A percentile compares a stretch with the other conserved stretches of the same genome.
These are phyloP conservation scores for Tetramorium bicarinatum DNA, from an alignment of 2,888 invertebrate species.

Conservation along the genomic window DNA sequence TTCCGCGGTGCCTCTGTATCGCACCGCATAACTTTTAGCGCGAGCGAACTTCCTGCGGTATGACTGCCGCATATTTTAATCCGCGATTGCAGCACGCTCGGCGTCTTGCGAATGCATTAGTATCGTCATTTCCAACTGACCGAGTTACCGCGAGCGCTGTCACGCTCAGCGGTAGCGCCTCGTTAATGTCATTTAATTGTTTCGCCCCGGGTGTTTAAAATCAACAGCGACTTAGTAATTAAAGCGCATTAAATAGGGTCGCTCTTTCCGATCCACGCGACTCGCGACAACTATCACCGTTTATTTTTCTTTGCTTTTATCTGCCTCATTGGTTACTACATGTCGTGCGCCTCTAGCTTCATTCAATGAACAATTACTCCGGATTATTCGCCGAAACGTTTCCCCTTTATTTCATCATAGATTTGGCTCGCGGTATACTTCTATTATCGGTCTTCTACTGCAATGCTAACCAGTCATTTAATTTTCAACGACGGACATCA, in stretches of 20 bases:
- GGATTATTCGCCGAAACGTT: slow-evolving; percentile 4
- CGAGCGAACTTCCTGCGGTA: background rate
- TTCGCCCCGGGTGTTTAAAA: background rate
- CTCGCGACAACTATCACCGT: background rate
- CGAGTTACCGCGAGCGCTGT: slow-evolving; percentile 21
- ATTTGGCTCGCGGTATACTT: background rate
- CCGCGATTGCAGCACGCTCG: background rate
- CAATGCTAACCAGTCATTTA: background rate
- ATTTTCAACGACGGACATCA: slow-evolving; percentile 20
- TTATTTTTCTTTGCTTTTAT: background rate
- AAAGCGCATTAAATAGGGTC: background rate
- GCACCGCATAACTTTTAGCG: slow-evolving; percentile 16
- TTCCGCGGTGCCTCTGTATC: background rate
- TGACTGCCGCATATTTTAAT: slow-evolving; percentile 18
- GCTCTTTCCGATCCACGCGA: background rate
- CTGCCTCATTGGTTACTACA: background rate
- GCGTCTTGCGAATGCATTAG: slow-evolving; percentile 32
- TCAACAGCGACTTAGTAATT: slow-evolving; percentile 26
- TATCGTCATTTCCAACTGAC: slow-evolving; percentile 41
- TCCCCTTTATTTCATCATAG: background rate
- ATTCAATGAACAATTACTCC: background rate
- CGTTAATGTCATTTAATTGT: slow-evolving; percentile 31
- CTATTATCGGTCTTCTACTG: slow-evolving; percentile 5
- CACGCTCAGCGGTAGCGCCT: slow-evolving; percentile 28
- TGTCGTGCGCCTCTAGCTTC: background rate